These are phyloP conservation scores for Urocitellus parryii DNA, from an alignment of 2,113 vertebrate genomes.

Conservation along the genomic window DNA sequence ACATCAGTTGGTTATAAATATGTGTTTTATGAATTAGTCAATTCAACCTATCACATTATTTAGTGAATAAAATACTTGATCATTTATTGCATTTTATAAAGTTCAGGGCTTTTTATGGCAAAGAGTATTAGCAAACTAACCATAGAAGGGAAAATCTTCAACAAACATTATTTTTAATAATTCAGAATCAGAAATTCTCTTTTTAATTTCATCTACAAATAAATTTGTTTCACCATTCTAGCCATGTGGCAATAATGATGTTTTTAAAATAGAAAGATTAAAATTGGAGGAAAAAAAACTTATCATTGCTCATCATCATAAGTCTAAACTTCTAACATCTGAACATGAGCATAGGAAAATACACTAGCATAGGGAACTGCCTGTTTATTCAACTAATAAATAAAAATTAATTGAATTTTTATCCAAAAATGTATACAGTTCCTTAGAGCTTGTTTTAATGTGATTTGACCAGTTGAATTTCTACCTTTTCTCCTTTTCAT, in stretches of 20 bases:
- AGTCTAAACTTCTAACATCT: not conserved
- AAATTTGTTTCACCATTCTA: not conserved
- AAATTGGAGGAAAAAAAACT: not conserved
- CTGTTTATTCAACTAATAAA: not conserved
- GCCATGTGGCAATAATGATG: not conserved
- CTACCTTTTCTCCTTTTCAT: constrained; percentile 8
- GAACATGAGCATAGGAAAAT: not conserved
- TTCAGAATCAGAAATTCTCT: not conserved
- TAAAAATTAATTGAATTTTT: not conserved
- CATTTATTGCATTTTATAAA: not conserved
- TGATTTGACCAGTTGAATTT: constrained; percentile 60
- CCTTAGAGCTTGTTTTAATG: constrained; percentile 45
- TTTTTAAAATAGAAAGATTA: not conserved
- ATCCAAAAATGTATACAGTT: not conserved
- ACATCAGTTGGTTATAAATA: not conserved
- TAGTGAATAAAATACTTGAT: constrained; percentile 4
- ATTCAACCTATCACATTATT: not conserved
- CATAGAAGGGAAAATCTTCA: not conserved
- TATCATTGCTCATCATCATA: not conserved
- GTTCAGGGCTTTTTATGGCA: not conserved
- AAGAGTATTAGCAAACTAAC: not conserved
- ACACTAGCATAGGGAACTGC: not conserved
- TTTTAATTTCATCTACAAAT: not conserved
- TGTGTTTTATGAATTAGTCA: not conserved
- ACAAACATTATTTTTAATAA: not conserved